Base-by-base conservation (phyloP, 2,888 invertebrate genomes). In the Dolomedes plantarius region DNA sequence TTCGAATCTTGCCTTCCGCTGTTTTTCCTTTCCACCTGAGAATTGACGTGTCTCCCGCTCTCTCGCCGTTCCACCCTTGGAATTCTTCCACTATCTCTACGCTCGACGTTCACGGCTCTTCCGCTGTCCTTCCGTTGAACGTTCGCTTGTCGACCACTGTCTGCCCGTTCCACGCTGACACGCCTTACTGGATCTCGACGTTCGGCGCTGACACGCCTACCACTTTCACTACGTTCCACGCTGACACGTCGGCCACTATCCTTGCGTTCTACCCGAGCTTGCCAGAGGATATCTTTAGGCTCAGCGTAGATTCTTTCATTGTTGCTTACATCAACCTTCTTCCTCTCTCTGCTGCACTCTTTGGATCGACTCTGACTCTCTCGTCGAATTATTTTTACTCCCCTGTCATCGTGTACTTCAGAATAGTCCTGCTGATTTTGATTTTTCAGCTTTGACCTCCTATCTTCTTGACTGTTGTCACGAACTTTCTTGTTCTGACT, bases 181-280 rank as follows among this genome's bases (percentile, higher is more conserved):
- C 73, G 11, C 23, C 32, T 7, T 39, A 64, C 32, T 13, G 36
- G 9, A 9, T 69, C 13, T 36, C 28, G 23, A 31, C 77, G 56
- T 0, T 41, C n/a, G 16, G 29, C 13, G 50, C 50, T 32, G 23
- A 68, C 23, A 5, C 56, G 56, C 0, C 75, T 65, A 6, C 75
- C 67, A 11, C 67, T 75, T n/a, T 46, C 41, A 1, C 39, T 69
- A 1, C 41, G 62, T 19, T 71, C 78, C 9, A 41, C 31, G 0
- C 41, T 39, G 5, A 13, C 36, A 13, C 36, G 56, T 23, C 50
- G 32, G 1, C 78, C 62, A 19, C 75, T 75, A 62, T 78, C 78
- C 31, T 62, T 36, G 13, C 69, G 36, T 27, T 78, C 78, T n/a
- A 71, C 62, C 23, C 41, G 36, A 3, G 36, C n/a, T 16, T 27